Evolutionary conservation across 2,113 vertebrate species (phyloP), one percentile per base, ranked within the genome.

Genomic region (Labeo catla): DNA sequence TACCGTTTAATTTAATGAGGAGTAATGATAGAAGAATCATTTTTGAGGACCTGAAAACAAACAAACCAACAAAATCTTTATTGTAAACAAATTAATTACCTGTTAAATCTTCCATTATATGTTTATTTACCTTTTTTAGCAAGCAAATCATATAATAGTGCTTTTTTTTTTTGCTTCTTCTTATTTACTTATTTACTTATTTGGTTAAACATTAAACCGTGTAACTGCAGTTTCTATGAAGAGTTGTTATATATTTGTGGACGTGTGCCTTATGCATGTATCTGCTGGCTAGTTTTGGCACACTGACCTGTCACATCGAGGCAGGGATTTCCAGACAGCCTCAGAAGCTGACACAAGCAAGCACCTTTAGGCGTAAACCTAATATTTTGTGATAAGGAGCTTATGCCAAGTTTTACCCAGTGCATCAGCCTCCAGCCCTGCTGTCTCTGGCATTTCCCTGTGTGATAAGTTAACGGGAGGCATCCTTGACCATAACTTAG

Each of bases 371-470:
- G 93, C 92, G 89, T 92, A 88, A 94, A 94, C 90, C 89, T 96
- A 96, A 96, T 96, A 93, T 96, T 96, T 96, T 96, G 93, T 96
- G 96, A 98, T 98, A 96, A 96, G 95, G 93, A 97, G 96, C 96
- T 96, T 97, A 96, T 96, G 95, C 91, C 96, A 84, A 92, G 93
- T 93, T 95, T 95, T 92, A 94, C 91, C 91, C 91, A 88, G 92
- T 90, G 95, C 95, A 95, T 93, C 93, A 94, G 93, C 95, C 89
- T 85, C 90, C 89, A 95, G 94, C 95, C 91, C 93, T 94, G 93
- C 93, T 94, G 93, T 95, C 93, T 93, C 88, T 93, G 90, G 89
- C 93, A 93, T 95, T 95, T 94, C 90, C 92, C 90, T 91, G 90
- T 92, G 92, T 94, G 94, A 95, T 95, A 95, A 95, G 94, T 96